phyloP scores from a whole-genome alignment of 92 coral and sea anemone genomes.

The Epizoanthus rinbou region DNA sequence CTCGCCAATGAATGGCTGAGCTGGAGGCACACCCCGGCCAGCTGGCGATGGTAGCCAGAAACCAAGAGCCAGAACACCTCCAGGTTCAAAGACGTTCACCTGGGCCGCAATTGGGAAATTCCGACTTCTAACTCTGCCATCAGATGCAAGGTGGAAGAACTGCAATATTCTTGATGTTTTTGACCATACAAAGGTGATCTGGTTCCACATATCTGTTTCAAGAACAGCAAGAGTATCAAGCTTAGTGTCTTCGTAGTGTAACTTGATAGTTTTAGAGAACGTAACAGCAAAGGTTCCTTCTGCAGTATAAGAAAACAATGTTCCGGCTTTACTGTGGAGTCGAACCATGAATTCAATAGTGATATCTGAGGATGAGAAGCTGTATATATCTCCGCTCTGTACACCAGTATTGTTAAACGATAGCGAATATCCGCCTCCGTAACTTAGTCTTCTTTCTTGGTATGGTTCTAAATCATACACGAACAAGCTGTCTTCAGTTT shows the following conservation, averaged over 20 bases:
- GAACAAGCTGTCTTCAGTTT: conserved; percentile 48
- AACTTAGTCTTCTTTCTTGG: conserved; percentile 33
- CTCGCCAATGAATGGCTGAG: conserved; percentile 53
- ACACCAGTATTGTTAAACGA: conserved; percentile 58
- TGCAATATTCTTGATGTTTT: conserved; percentile 54
- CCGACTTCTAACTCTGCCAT: conserved; percentile 57
- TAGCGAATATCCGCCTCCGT: conserved; percentile 60
- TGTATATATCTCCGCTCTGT: conserved; percentile 48
- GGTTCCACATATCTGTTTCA: conserved; percentile 52
- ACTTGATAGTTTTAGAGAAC: conserved; percentile 43
- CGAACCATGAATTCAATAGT: conserved; percentile 60
- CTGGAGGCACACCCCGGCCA: conserved; percentile 31
- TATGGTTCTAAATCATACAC: conserved; percentile 27
- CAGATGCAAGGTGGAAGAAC: conserved; percentile 48
- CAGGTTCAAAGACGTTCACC: conserved; percentile 60
- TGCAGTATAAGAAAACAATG: conserved; percentile 61
- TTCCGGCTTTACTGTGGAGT: conserved; percentile 49
- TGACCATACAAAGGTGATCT: conserved; percentile 64
- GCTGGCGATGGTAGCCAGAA: conserved; percentile 65
- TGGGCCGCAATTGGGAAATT: conserved; percentile 61
- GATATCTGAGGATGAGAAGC: conserved; percentile 61
- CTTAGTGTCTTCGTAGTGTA: conserved; percentile 44
- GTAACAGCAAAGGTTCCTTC: conserved; percentile 62
- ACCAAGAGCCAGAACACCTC: conserved; percentile 67
- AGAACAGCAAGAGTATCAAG: conserved; percentile 57